Conservation (phyloP, 2,888 invertebrate species). For the Phymatocera aterrima region DNA sequence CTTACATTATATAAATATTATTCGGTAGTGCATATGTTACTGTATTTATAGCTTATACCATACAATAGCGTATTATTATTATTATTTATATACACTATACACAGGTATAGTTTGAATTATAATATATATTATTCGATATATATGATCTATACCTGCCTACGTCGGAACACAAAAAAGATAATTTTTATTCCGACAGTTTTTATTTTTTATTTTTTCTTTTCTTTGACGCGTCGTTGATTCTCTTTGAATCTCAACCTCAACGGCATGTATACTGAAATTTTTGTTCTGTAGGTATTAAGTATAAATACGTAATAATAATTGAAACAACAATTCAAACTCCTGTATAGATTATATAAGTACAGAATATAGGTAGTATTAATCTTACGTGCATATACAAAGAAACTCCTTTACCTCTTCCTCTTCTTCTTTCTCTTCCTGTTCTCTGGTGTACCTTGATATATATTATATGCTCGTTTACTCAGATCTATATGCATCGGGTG, state of each 20-base stretch:
- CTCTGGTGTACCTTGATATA: neutral
- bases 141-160: too few relatives aligned
- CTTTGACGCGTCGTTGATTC: too few relatives aligned
- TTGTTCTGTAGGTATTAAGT: too few relatives aligned
- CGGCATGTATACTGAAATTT: too few relatives aligned
- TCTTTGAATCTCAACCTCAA: too few relatives aligned
- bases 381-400: neutral
- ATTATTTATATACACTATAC: neutral
- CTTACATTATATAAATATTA: slow-evolving; percentile 18
- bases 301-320: neutral
- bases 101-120: too few relatives aligned
- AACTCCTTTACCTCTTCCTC: neutral
- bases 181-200: too few relatives aligned
- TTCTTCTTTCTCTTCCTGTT: neutral
- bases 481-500: too few relatives aligned
- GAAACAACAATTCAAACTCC: neutral
- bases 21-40: slow-evolving; percentile 46
- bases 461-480: too few relatives aligned
- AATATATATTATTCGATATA: too few relatives aligned
- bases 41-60: neutral
- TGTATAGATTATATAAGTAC: neutral
- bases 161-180: too few relatives aligned
- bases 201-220: too few relatives aligned
- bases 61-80: neutral
- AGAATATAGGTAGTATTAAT: neutral